Evolutionary conservation across 2,113 vertebrate species (phyloP).

Genomic region (Fukomys damarensis): DNA sequence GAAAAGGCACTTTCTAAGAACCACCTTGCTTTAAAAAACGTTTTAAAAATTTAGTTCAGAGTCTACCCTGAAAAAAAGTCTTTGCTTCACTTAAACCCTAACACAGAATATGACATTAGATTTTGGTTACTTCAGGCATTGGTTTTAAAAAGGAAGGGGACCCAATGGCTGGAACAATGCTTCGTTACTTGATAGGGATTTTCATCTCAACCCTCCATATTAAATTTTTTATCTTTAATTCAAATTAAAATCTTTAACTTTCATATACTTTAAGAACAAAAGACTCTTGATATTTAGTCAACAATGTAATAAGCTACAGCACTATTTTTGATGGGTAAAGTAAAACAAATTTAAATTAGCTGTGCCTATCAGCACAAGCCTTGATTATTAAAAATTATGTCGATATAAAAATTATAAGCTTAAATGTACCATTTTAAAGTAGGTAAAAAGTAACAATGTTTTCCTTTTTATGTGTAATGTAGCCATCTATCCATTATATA

Average conservation of each 20-base stretch:
- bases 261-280: constrained; percentile 60
- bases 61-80: constrained; percentile 66
- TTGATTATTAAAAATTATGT: constrained; percentile 46
- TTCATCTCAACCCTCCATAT: constrained; percentile 1
- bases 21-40: constrained; percentile 84
- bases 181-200: background rate
- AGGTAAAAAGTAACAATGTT: constrained; percentile 60
- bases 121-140: constrained; percentile 70
- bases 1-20: constrained; percentile 99
- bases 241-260: constrained; percentile 64
- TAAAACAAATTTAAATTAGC: constrained; percentile 72
- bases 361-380: constrained; percentile 62
- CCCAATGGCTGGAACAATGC: background rate
- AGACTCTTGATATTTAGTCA: constrained; percentile 64
- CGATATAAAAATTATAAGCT: constrained; percentile 44
- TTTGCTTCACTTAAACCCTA: constrained; percentile 77
- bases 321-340: constrained; percentile 52
- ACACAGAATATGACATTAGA: constrained; percentile 34
- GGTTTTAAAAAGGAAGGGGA: constrained; percentile 62
- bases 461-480: background rate
- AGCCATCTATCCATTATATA: background rate
- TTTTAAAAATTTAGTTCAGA: constrained; percentile 72
- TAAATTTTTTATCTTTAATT: constrained; percentile 59
- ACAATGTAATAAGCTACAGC: constrained; percentile 61
- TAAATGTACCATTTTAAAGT: constrained; percentile 74